phyloP scores from a whole-genome alignment of 2,113 vertebrate genomes.

The Furnarius figulus region DNA sequence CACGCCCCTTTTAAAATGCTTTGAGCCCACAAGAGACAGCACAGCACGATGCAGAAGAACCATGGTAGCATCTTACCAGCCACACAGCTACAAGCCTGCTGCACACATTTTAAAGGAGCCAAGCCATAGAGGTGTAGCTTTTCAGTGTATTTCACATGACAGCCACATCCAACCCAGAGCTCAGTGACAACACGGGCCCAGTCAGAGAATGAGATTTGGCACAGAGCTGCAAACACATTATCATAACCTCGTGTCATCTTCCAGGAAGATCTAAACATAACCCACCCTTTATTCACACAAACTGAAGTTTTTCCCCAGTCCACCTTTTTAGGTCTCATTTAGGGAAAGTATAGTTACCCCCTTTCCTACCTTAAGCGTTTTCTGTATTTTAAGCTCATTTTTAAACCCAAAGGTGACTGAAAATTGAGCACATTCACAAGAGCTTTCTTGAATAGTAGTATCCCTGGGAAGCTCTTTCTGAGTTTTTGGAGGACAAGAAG shows the following conservation, averaged over 20 bases:
- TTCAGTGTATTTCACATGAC: neutral
- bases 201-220: neutral
- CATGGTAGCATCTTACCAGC: accelerated
- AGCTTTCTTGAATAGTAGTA: neutral
- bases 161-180: neutral
- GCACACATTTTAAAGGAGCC: neutral
- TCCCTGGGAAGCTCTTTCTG: neutral
- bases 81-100: neutral
- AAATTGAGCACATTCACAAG: neutral
- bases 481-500: neutral
- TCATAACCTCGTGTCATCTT: accelerated
- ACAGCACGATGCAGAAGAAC: neutral
- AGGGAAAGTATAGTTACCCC: accelerated
- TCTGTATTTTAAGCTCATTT: neutral
- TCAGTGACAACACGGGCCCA: too few relatives aligned
- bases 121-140: neutral
- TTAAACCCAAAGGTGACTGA: neutral
- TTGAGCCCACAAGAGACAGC: neutral
- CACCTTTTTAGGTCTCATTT: neutral
- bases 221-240: neutral
- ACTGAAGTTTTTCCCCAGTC: neutral
- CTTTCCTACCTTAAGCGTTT: neutral
- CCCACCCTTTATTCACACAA: neutral
- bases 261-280: neutral
- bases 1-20: neutral